phyloP scores from a whole-genome alignment of 2,797 vertebrate species.

The Melanogrammus aeglefinus region DNA sequence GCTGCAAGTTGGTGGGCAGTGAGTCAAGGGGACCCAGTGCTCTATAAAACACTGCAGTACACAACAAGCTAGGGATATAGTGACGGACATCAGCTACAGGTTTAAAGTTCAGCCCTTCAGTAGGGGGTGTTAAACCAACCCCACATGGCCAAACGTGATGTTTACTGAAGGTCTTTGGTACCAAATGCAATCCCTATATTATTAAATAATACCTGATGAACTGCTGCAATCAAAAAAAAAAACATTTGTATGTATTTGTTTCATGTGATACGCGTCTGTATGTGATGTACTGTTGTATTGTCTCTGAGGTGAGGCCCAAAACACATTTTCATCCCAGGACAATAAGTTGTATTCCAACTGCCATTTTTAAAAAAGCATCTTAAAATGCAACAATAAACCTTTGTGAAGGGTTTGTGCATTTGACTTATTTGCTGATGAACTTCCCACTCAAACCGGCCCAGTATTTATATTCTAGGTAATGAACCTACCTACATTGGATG shows the following conservation, averaged over 20 bases:
- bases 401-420: slow-evolving; percentile 35
- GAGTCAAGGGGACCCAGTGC: too few species aligned
- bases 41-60: too few species aligned
- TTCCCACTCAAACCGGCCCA: not conserved
- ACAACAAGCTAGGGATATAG: too few species aligned
- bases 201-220: not conserved
- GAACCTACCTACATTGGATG: not conserved
- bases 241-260: not conserved
- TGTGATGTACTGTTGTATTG: not conserved
- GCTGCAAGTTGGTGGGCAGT: too few species aligned
- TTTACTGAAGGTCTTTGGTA: not conserved
- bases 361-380: slow-evolving; percentile 47
- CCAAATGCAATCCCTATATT: not conserved
- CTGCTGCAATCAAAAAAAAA: not conserved
- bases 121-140: not conserved
- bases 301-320: not conserved
- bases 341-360: not conserved
- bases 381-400: slow-evolving; percentile 61
- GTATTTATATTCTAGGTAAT: not conserved
- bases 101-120: not conserved
- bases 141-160: not conserved
- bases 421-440: not conserved
- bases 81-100: too few species aligned
- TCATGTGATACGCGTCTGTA: not conserved
- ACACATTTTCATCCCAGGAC: not conserved